Evolutionary conservation across 2,113 vertebrate species (phyloP).

Genomic region (Cephalopholis sonnerati): DNA sequence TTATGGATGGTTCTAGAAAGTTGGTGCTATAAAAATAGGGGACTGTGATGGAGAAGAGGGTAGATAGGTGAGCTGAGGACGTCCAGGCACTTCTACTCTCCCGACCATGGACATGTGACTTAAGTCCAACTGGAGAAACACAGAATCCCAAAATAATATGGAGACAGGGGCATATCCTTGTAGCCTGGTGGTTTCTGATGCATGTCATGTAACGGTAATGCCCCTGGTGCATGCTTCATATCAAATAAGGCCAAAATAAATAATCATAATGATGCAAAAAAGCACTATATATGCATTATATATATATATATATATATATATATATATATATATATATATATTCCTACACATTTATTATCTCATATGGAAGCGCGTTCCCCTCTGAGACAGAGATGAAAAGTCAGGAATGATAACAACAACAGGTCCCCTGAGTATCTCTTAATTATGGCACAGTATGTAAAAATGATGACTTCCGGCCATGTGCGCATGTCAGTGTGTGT

Average conservation of each 20-base stretch:
- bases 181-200: background rate
- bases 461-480: conserved; percentile 21
- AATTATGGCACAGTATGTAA: conserved; percentile 44
- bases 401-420: conserved; percentile 25
- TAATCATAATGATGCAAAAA: background rate
- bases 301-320: background rate
- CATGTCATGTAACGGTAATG: conserved; percentile 1
- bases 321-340: background rate
- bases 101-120: background rate
- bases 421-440: conserved; percentile 43
- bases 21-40: conserved; percentile 52
- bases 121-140: conserved; percentile 12
- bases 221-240: background rate
- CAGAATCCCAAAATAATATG: conserved; percentile 31
- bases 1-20: conserved; percentile 65
- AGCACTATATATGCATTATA: background rate
- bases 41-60: conserved; percentile 27
- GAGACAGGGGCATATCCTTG: background rate
- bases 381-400: conserved; percentile 24
- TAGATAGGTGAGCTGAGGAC: conserved; percentile 40
- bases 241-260: background rate
- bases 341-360: background rate
- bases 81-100: conserved; percentile 17
- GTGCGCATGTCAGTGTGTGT: conserved; percentile 22
- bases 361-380: background rate